Percentiles rank a stretch among this genome's conserved stretches.
Conservation (phyloP, 2,888 invertebrate genomes). For the Thereva nobilitata region DNA sequence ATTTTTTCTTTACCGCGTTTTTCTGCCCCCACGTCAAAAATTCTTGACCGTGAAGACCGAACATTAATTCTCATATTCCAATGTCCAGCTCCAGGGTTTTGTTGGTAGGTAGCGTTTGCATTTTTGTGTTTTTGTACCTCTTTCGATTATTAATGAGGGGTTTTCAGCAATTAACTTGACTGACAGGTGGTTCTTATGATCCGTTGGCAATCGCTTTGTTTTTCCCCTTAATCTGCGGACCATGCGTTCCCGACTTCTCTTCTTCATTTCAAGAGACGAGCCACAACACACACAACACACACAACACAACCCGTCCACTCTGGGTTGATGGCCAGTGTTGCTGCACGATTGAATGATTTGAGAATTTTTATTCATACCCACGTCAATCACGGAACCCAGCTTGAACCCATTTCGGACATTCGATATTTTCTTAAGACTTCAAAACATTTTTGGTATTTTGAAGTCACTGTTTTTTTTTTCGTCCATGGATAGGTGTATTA, state of each 20-base stretch:
- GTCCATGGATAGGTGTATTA: too few species aligned
- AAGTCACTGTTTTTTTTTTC: too few species aligned
- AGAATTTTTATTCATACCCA: constrained; percentile 12
- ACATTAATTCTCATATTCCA: constrained; percentile 30
- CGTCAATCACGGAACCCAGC: constrained; percentile 18
- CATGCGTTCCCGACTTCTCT: not conserved
- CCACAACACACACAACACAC: too few species aligned
- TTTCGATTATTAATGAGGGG: constrained; percentile 33
- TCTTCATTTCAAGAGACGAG: not conserved
- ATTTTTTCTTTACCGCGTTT: constrained; percentile 4
- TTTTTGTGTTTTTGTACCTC: constrained; percentile 12
- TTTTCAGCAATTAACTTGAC: constrained; percentile 32
- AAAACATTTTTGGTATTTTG: too few species aligned
- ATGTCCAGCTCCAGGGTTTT: constrained; percentile 4
- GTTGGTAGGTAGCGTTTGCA: constrained; percentile 14
- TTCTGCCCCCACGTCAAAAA: constrained; percentile 15
- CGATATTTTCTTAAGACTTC: constrained; percentile 7
- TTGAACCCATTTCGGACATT: constrained; percentile 12
- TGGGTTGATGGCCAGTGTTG: constrained; percentile 2
- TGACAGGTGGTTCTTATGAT: constrained; percentile 32
- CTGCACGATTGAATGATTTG: constrained; percentile 21
- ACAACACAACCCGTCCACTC: too few species aligned
- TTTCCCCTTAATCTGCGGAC: not conserved
- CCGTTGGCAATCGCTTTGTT: constrained; percentile 8
- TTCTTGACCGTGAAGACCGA: constrained; percentile 25